Base-by-base conservation (phyloP, 1,140 invertebrate genomes). In the Drosophila nigromelanica region DNA sequence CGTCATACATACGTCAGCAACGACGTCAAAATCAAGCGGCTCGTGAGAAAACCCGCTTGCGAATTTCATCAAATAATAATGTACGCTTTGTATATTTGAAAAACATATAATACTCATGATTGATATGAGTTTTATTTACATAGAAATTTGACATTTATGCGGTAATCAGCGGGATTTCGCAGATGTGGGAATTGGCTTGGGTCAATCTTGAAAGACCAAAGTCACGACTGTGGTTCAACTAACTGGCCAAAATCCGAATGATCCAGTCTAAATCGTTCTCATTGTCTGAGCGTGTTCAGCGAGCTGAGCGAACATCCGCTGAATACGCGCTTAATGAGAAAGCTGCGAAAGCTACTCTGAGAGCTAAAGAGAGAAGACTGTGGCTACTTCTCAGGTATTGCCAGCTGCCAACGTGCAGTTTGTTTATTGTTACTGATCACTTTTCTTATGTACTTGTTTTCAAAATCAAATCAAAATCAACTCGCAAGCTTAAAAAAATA, bases 181-280 rank as follows among this genome's bases (percentile, higher is more conserved):
- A 27, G 27, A 6, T 27, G 37, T 12, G 11, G 37, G 8, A 39
- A 39, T n/a, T n/a, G 37, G 37, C 37, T 12, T 39, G 5, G n/a
- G n/a, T 6, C 39, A n/a, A 5, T 1, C 12, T 11, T 45, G 14
- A 21, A 30, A 35, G 58, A 30, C 42, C 15, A n/a, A 27, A 24
- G 3, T 14, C 21, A 8, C n/a, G 14, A 1, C 21, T 61, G 12
- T 47, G 8, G 8, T 10, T n/a, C 43, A 50, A 61, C 45, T 50
- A 62, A 54, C 37, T 55, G 61, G 30, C 54, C 54, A 51, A 75
- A 64, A 59, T 64, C 39, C 60, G 61, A 61, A 30, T 40, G 61
- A 76, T 60, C 68, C 54, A 66, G 33, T 12, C 56, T 76, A 61
- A 76, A 61, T 73, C 69, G 72, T 50, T 4, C 45, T n/a, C 15